phyloP scores from a whole-genome alignment of 23 tunicate genomes.

The Clavelina lepadiformis region DNA sequence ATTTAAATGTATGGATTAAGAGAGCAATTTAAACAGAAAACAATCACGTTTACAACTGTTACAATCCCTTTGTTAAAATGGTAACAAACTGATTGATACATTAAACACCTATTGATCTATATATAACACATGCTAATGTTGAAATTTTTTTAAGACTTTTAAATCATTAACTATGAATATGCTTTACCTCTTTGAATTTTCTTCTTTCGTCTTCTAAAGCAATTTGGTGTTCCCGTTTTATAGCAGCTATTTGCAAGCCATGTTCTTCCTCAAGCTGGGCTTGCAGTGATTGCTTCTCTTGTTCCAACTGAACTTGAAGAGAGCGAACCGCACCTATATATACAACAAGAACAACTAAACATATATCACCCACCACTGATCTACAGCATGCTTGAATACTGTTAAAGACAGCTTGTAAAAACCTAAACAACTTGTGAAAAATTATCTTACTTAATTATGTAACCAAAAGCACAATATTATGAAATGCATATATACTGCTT shows the following conservation, averaged over 20 bases:
- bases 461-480: too few species aligned
- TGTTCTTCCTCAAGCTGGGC: constrained; percentile 48
- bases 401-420: too few species aligned
- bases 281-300: constrained; percentile 23
- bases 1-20: constrained; percentile 23
- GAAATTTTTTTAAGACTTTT: too few species aligned
- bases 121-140: too few species aligned
- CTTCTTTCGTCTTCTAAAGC: constrained; percentile 26
- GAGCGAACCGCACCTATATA: constrained; percentile 8
- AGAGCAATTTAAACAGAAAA: background rate
- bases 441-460: too few species aligned
- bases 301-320: constrained; percentile 24
- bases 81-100: too few species aligned
- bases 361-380: background rate
- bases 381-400: background rate
- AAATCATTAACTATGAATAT: too few species aligned
- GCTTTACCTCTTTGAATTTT: constrained; percentile 21
- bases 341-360: constrained; percentile 3
- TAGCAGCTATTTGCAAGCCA: constrained; percentile 39
- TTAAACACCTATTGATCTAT: too few species aligned
- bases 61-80: background rate
- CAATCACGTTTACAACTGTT: background rate
- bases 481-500: too few species aligned
- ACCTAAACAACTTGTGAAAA: too few species aligned
- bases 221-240: constrained; percentile 42